Conservation (phyloP, 2,888 invertebrate species). For the Brachypterus glaber region DNA sequence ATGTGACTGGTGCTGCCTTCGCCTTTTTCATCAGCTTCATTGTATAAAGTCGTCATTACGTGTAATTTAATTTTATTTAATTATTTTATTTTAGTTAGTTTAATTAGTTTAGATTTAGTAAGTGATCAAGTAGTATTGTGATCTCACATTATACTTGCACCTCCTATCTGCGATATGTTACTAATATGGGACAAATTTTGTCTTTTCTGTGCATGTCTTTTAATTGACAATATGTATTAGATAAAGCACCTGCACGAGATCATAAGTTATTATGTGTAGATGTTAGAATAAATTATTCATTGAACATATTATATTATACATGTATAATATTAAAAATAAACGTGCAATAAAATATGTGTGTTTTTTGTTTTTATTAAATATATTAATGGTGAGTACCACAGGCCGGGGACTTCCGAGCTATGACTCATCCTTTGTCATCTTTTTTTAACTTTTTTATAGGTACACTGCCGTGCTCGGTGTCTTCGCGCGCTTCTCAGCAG, state of each 20-base stretch:
- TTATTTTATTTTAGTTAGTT: constrained; percentile 24
- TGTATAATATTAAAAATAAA: constrained; percentile 16
- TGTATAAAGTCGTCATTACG: constrained; percentile 38
- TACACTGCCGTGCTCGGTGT: too few relatives aligned
- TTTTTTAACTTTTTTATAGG: too few relatives aligned
- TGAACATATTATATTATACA: constrained; percentile 19
- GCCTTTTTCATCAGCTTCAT: constrained; percentile 26
- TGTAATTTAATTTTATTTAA: constrained; percentile 29
- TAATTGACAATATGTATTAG: too few relatives aligned
- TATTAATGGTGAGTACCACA: constrained; percentile 1
- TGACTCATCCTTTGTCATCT: too few relatives aligned
- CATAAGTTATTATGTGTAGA: constrained; percentile 29
- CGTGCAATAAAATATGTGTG: constrained; percentile 18
- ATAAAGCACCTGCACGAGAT: constrained; percentile 30
- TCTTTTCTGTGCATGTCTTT: constrained; percentile 17
- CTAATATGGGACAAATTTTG: constrained; percentile 14
- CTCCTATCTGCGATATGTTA: constrained; percentile 25
- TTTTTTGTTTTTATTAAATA: background rate
- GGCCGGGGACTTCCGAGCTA: too few relatives aligned
- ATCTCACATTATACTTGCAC: constrained; percentile 32
- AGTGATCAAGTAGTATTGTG: constrained; percentile 31
- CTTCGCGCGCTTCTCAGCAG: too few relatives aligned
- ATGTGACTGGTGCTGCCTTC: constrained; percentile 33
- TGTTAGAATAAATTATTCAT: constrained; percentile 20
- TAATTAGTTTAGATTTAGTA: constrained; percentile 22